These are phyloP conservation scores for Cheilosia scutellata DNA, from an alignment of 2,888 invertebrate species.

Conservation along the genomic window DNA sequence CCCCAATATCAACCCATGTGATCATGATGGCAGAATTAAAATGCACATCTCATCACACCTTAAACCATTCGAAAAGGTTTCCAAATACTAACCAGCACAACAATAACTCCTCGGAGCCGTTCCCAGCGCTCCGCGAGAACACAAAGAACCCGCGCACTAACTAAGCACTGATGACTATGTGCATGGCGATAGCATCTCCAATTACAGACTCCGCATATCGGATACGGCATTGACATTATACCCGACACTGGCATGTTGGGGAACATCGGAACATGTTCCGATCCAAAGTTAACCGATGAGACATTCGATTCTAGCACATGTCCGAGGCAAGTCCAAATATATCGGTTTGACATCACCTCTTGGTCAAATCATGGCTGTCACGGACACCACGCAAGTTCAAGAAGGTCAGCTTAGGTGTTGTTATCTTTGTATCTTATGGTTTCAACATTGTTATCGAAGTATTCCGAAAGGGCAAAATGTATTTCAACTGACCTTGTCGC, in stretches of 20 bases:
- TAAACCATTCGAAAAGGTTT: constrained; percentile 66
- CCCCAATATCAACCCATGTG: constrained; percentile 57
- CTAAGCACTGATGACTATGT: constrained; percentile 20
- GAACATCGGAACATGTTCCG: constrained; percentile 38
- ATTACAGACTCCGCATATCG: constrained; percentile 55
- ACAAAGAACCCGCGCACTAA: constrained; percentile 42
- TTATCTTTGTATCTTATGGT: neutral
- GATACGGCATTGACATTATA: constrained; percentile 72
- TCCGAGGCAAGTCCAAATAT: constrained; percentile 25
- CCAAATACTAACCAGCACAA: constrained; percentile 50
- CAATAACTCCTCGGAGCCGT: constrained; percentile 65
- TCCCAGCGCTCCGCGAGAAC: constrained; percentile 56
- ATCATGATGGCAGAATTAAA: constrained; percentile 60
- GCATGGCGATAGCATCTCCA: constrained; percentile 69
- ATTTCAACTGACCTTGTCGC: constrained; percentile 23
- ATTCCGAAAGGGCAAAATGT: constrained; percentile 26
- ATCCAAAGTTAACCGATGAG: constrained; percentile 33
- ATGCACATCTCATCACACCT: constrained; percentile 73
- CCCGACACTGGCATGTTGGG: constrained; percentile 26
- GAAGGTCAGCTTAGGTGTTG: constrained; percentile 27
- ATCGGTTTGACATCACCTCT: constrained; percentile 49
- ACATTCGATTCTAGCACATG: constrained; percentile 57
- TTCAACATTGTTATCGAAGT: too few relatives aligned
- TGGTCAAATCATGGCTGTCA: constrained; percentile 55
- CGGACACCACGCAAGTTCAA: constrained; percentile 51